Base-by-base conservation (phyloP, 2,888 invertebrate species). In the Drosophila limbata region DNA sequence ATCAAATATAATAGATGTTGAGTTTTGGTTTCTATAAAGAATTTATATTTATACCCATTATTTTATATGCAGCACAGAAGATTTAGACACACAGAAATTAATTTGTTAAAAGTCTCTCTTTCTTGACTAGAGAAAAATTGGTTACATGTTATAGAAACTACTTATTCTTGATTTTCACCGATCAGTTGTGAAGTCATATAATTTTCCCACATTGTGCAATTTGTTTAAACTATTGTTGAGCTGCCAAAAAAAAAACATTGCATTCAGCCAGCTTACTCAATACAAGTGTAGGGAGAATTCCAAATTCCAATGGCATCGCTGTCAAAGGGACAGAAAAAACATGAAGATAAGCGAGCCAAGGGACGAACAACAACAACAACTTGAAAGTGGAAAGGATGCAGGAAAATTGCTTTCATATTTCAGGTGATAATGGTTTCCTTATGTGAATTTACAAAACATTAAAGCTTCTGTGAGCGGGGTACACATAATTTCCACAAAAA, bases 391-490 rank as follows among this genome's bases (percentile, higher is more conserved):
- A 86, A 77, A 81, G 82, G 73, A 81, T 88, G 89, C 83, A 73
- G 68, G 79, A 79, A 90, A 90, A 90, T 90, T 89, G 90, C 88
- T 87, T 84, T 80, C 88, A 91, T 90, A 91, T 89, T 90, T 91
- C 91, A 91, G 91, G 88, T 90, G 90, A 79, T 90, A 91, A 91
- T 90, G 90, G 87, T 84, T 91, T 91, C 90, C 90, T 90, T 88
- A 90, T 90, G 90, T 90, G 91, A 91, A 90, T 90, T 90, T 90
- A 90, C 90, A 89, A 91, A 91, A 86, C 90, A 91, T 88, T 90
- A 89, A 90, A 86, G 81, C 83, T 86, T 68, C 80, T 75, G 73
- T 78, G 77, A 55, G 66, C 72, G 87, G 73, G 79, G 78, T 80
- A 80, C 82, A 91, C 86, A 90, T 90, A 90, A 91, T 90, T 90